A percentile compares a stretch with the other conserved stretches of the same genome.
phyloP scores from a whole-genome alignment of 2,888 invertebrate species.

The Parthenolecanium corni region DNA sequence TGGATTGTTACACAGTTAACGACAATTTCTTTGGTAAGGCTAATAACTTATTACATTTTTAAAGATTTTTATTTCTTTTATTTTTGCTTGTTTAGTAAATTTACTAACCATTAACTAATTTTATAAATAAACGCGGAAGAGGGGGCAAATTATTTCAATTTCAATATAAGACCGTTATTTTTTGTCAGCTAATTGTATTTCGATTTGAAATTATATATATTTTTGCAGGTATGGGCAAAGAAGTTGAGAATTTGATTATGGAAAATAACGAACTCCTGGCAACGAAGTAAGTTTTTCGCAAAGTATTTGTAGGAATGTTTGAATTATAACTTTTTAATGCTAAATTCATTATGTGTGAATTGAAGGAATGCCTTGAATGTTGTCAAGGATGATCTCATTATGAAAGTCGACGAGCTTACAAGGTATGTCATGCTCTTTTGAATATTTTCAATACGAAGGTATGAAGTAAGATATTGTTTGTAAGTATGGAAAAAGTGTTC shows the following conservation, averaged over 20 bases:
- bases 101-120: too few species aligned
- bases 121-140: too few species aligned
- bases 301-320: too few species aligned
- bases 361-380: constrained; percentile 94
- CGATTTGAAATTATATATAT: neutral
- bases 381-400: constrained; percentile 98
- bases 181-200: too few species aligned
- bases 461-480: constrained; percentile 8
- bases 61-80: constrained; percentile 18
- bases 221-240: constrained; percentile 91
- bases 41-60: constrained; percentile 7
- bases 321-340: neutral
- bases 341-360: constrained; percentile 31
- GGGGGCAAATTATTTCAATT: too few species aligned
- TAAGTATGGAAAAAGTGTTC: neutral
- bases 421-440: too few species aligned
- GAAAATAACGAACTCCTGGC: constrained; percentile 97
- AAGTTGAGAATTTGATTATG: constrained; percentile 96
- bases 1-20: constrained; percentile 61
- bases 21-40: constrained; percentile 99
- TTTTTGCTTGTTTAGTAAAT: too few species aligned
- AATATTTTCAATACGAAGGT: too few species aligned
- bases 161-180: too few species aligned
- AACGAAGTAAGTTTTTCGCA: constrained; percentile 65
- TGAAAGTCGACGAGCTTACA: constrained; percentile 92